Percentiles rank a stretch among this genome's conserved stretches.
These are phyloP conservation scores for Equus przewalskii DNA, from an alignment of 2,113 vertebrate genomes.

Conservation along the genomic window DNA sequence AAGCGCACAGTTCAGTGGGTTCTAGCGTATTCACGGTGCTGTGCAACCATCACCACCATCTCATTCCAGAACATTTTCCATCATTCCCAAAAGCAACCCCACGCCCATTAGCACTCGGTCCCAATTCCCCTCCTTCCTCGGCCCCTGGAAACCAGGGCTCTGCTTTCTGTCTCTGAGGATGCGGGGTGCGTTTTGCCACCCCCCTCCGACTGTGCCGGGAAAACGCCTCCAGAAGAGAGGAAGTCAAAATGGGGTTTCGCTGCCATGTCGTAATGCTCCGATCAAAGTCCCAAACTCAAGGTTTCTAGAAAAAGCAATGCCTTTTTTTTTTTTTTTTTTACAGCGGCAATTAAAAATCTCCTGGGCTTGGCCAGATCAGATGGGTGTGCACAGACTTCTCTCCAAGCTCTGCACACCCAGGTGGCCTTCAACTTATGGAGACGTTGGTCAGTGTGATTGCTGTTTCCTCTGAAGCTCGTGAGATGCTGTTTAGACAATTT, in stretches of 20 bases:
- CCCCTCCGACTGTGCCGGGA: not conserved
- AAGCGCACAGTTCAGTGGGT: not conserved
- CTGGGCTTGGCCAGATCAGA: not conserved
- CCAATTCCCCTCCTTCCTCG: too few relatives aligned
- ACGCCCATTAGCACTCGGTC: not conserved
- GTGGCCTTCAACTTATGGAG: not conserved
- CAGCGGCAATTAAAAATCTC: slow-evolving; percentile 41
- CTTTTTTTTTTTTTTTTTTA: slow-evolving; percentile 4
- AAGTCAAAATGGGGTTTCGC: not conserved
- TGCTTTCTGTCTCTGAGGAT: not conserved
- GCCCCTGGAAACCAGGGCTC: fast-evolving
- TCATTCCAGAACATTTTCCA: not conserved
- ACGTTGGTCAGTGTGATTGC: not conserved
- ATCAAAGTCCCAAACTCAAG: slow-evolving; percentile 67
- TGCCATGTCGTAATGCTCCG: not conserved
- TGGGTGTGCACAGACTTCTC: not conserved
- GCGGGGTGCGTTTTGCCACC: not conserved
- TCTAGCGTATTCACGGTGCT: not conserved
- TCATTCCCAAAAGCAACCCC: not conserved
- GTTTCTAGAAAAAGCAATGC: not conserved
- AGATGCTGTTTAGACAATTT: not conserved
- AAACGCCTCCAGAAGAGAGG: not conserved
- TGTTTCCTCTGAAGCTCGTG: not conserved
- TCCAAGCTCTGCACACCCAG: not conserved
- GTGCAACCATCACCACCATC: not conserved